Base-by-base conservation (phyloP, 2,113 vertebrate genomes). In the Upupa epops region DNA sequence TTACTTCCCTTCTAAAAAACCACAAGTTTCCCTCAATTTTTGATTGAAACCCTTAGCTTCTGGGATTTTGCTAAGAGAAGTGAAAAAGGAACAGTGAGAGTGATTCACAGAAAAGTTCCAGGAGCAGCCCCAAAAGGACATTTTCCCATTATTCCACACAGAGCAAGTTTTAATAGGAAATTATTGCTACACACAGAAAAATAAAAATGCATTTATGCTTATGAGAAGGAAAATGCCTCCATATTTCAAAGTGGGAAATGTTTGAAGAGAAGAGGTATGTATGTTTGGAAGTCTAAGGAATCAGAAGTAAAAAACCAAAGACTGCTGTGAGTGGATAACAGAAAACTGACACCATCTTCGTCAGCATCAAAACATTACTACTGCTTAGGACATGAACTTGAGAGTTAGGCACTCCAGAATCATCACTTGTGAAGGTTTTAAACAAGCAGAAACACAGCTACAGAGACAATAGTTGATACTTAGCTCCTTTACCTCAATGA, bases 401-500 rank as follows among this genome's bases (percentile, higher is more conserved):
- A 74, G 17, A 81, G 40, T 42, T 6, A 86, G 49, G 20, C 89
- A 59, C 14, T 83, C 37, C 25, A 82, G 51, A 74, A 69, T 48
- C 51, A 21, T n/a, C 51, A 36, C 7, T 68, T 63, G n/a, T 49
- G 15, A 70, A 86, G 22, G 48, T 29, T 89, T 86, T 46, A 25
- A 34, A 37, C 48, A 49, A 17, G 81, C 83, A 69, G 11, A 55
- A 73, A 31, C 13, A 72, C 49, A 84, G 58, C 64, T 73, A 77
- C 20, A 76, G 79, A 91, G 26, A 61, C 5, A 11, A 72, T 40
- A 60, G 24, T 42, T 79, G 42, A 66, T 76, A 89, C 31, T 82
- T 64, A 88, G 70, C 31, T 77, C 18, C 20, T 79, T 96, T 98
- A 99, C 99, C 98, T 99, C 99, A 85, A 99, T 99, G 69, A 99